phyloP scores from a whole-genome alignment of 2,888 invertebrate species.

The Pristionchus maxplancki region DNA sequence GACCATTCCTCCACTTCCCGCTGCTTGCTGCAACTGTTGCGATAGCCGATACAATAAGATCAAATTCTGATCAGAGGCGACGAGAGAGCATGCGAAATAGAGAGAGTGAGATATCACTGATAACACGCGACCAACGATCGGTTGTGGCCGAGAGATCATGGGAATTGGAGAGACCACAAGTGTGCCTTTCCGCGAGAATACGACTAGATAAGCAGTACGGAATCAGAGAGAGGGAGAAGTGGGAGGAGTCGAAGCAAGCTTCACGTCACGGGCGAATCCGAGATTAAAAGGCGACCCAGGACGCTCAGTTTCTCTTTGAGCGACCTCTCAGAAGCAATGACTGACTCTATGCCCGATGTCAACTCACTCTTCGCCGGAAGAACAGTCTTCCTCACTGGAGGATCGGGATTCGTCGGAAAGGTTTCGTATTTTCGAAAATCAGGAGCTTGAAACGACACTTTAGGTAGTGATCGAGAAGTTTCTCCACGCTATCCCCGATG shows the following conservation, averaged over 20 bases:
- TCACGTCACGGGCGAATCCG: conserved; percentile 7
- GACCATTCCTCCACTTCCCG: too few relatives aligned
- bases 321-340: neutral
- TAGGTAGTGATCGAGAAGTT: conserved; percentile 87
- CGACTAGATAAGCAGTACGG: neutral
- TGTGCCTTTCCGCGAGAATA: neutral
- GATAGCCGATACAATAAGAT: neutral
- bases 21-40: neutral
- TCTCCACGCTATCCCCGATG: conserved; percentile 86
- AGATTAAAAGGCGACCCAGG: conserved; percentile 3
- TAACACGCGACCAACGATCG: conserved; percentile 20
- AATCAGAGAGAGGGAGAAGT: neutral
- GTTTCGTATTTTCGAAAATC: conserved; percentile 78
- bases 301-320: neutral
- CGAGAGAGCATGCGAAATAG: neutral
- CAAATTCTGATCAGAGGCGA: neutral
- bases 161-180: too few relatives aligned
- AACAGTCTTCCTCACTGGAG: conserved; percentile 90
- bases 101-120: neutral
- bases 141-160: too few relatives aligned
- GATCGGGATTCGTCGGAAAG: conserved; percentile 93
- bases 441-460: neutral
- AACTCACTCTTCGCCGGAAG: conserved; percentile 60
- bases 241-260: neutral
- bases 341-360: conserved; percentile 49